phyloP scores from a whole-genome alignment of 23 tunicate species.

The Halocynthia aurantium region DNA sequence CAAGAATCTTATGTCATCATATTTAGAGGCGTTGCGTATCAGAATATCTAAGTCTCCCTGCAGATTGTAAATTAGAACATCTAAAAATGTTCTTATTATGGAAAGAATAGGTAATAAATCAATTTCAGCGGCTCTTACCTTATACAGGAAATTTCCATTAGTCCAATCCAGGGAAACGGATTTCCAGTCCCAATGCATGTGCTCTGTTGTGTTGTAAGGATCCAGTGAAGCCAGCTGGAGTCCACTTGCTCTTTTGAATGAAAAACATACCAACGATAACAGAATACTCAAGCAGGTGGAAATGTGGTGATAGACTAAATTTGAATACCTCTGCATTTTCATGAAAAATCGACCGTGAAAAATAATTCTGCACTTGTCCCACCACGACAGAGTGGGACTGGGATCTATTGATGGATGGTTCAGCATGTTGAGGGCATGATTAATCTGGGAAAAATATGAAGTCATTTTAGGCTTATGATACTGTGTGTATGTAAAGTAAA shows the following conservation, averaged over 20 bases:
- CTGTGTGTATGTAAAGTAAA: no score
- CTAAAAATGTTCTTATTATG: no score
- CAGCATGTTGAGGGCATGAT: constrained; percentile 64
- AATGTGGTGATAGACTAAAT: neutral
- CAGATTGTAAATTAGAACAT: neutral
- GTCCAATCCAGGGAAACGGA: constrained; percentile 69
- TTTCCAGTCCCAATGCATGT: constrained; percentile 96
- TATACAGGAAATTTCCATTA: constrained; percentile 66
- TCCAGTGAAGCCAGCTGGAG: constrained; percentile 87
- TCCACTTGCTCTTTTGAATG: constrained; percentile 37
- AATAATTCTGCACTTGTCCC: constrained; percentile 83
- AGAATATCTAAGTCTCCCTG: constrained; percentile 95
- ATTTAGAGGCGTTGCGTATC: constrained; percentile 91
- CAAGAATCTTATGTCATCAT: constrained; percentile 83
- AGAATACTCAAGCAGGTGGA: neutral
- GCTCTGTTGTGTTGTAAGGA: constrained; percentile 94
- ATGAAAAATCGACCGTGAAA: constrained; percentile 66
- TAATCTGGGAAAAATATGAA: constrained; percentile 42
- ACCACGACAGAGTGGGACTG: constrained; percentile 78
- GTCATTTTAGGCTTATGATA: no score
- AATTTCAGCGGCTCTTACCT: constrained; percentile 24
- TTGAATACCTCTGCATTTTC: constrained; percentile 63
- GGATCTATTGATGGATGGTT: constrained; percentile 62
- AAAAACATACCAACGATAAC: neutral
- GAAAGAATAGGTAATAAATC: neutral